Conservation (phyloP, 2,888 invertebrate genomes). For the Raillietiella orientalis region DNA sequence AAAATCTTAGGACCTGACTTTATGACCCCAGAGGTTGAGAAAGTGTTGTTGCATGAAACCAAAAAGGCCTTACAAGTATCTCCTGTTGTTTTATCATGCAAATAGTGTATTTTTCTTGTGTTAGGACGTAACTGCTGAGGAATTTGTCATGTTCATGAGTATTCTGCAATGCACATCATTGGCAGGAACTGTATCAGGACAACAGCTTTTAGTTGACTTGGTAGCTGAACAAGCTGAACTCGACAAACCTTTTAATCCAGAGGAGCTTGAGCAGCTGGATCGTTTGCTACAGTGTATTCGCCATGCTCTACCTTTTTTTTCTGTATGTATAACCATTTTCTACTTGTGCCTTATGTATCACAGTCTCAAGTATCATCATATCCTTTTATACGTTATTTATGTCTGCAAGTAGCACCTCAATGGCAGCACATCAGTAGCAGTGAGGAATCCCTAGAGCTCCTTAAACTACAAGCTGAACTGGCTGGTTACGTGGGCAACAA, state of each 20-base stretch:
- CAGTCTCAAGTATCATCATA: slow-evolving; percentile 57
- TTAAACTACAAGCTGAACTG: no score
- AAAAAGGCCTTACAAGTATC: slow-evolving; percentile 47
- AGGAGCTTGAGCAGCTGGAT: slow-evolving; percentile 15
- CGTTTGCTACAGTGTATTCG: slow-evolving; percentile 52
- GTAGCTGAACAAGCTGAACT: slow-evolving; percentile 59
- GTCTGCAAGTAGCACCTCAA: slow-evolving; percentile 44
- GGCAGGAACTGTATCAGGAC: slow-evolving; percentile 45
- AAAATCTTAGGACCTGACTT: slow-evolving; percentile 43
- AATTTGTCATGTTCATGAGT: slow-evolving; percentile 64
- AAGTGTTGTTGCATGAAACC: slow-evolving; percentile 42
- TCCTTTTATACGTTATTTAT: slow-evolving; percentile 48
- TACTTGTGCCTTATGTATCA: slow-evolving; percentile 10
- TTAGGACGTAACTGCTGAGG: slow-evolving; percentile 60
- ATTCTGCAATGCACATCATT: slow-evolving; percentile 45
- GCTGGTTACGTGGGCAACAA: no score
- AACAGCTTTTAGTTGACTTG: slow-evolving; percentile 53
- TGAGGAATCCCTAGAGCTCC: no score
- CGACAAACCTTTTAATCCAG: slow-evolving; percentile 17
- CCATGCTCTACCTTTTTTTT: slow-evolving; percentile 56
- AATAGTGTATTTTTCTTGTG: slow-evolving; percentile 3
- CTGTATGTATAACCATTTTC: slow-evolving; percentile 27
- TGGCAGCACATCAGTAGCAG: slow-evolving; percentile 9
- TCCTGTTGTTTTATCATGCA: slow-evolving; percentile 3
- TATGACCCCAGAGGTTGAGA: slow-evolving; percentile 52